Conservation (phyloP, 1,140 invertebrate genomes). For the Drosophila lacertosa region DNA sequence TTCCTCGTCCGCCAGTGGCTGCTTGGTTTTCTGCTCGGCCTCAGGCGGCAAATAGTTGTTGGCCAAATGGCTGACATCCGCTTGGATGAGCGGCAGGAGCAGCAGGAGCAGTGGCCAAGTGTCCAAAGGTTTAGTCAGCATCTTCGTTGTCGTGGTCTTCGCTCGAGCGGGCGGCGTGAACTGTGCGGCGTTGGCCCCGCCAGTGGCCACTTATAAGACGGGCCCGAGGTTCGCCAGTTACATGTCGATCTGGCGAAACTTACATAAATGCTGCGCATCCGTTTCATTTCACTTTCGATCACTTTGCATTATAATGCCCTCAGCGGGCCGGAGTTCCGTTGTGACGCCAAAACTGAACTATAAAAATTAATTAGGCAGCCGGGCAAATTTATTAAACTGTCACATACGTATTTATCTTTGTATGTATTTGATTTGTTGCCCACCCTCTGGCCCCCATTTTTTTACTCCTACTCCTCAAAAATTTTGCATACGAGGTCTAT, state of each 20-base stretch:
- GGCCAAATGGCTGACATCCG: constrained; percentile 68
- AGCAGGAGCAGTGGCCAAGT: constrained; percentile 33
- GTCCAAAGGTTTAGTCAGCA: constrained; percentile 11
- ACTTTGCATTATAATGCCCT: constrained; percentile 68
- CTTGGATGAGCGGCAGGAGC: constrained; percentile 41
- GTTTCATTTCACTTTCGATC: constrained; percentile 69
- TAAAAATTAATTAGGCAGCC: constrained; percentile 65
- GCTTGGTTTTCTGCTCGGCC: neutral
- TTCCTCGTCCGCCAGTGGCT: constrained; percentile 1
- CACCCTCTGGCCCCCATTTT: neutral
- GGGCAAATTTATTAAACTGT: constrained; percentile 42
- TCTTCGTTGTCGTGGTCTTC: constrained; percentile 13
- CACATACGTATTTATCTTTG: constrained; percentile 1
- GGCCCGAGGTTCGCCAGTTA: constrained; percentile 1
- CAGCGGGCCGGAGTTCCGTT: constrained; percentile 25
- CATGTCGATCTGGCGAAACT: constrained; percentile 34
- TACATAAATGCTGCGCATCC: constrained; percentile 32
- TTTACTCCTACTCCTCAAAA: neutral
- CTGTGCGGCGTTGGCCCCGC: constrained; percentile 42
- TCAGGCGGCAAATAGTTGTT: constrained; percentile 40
- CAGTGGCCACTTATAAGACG: constrained; percentile 68
- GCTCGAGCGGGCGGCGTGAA: constrained; percentile 39
- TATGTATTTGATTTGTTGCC: too few relatives aligned
- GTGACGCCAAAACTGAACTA: constrained; percentile 49
- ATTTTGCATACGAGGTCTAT: constrained; percentile 14